Base-by-base conservation (phyloP, 2,888 invertebrate species). In the Malthinus seriepunctatus region DNA sequence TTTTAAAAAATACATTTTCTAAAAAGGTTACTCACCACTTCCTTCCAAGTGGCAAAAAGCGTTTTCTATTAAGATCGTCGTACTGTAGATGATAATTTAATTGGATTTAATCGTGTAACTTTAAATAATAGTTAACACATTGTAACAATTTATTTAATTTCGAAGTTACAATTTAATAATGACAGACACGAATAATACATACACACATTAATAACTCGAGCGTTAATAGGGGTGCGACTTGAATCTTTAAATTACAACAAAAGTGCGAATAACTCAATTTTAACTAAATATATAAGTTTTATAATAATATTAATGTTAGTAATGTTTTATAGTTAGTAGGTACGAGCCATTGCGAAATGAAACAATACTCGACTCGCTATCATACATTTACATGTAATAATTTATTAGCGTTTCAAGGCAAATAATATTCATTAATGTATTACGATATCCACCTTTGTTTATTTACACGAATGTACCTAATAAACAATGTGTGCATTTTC, bases 321-420 rank as follows among this genome's bases (percentile, higher is more conserved):
- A 32, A 52, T 46, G 45, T 37, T 46, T 52, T 52, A 32, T 35
- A 32, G 52, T 52, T 52, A 52, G 45, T 34, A 44, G 23, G n/a
- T n/a, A n/a, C n/a, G 12, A 52, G 31, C 52, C 46, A 37, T 52
- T 52, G 37, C 45, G 45, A 45, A 44, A 52, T 34, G 37, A 52
- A 46, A 46, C 45, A 52, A 52, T 52, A 32, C 52, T 32, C 35
- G 12, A 32, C 35, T 6, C 45, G 32, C 37, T 10, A 46, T 52
- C 45, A 52, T 52, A 42, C 35, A 46, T 50, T 50, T 50, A 50
- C 49, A 15, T 50, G 49, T 11, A 46, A 23, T 23, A 23, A 23
- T 23, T 23, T 23, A 23, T 23, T 23, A 23, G 23, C 23, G 23
- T 15, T 52, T 52, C 46, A 52, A 45, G 46, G 52, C 32, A 32